A percentile compares a stretch with the other conserved stretches of the same genome.
Evolutionary conservation across 2,888 invertebrate species (phyloP).

Genomic region (Hypercompe scribonia): DNA sequence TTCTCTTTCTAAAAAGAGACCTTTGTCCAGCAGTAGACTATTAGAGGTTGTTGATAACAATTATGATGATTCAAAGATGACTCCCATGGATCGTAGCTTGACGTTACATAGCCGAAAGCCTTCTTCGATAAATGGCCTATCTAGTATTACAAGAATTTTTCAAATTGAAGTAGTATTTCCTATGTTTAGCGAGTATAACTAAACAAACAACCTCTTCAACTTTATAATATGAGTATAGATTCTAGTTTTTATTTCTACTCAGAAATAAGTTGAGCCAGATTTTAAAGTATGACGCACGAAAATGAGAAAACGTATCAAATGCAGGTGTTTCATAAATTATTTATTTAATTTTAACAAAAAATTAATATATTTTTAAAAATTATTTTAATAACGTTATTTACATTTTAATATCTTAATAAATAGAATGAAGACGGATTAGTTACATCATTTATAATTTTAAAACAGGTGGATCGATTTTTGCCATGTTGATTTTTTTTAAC

Average conservation of each 20-base stretch:
- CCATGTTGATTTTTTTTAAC: no score
- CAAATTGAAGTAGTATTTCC: no score
- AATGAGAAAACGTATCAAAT: background rate
- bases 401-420: background rate
- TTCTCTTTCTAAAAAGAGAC: no score
- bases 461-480: background rate
- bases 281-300: background rate
- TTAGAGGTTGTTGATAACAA: no score
- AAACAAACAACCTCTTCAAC: no score
- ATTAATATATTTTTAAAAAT: background rate
- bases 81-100: no score
- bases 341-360: background rate
- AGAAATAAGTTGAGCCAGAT: background rate
- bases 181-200: no score
- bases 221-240: background rate
- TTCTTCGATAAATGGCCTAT: no score
- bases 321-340: background rate
- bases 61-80: background rate
- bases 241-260: background rate
- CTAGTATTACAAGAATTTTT: no score
- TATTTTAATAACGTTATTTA: background rate
- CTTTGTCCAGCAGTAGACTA: no score
- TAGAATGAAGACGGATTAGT: background rate
- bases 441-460: background rate
- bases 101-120: no score